These are phyloP conservation scores for Falco rusticolus DNA, from an alignment of 2,797 vertebrate genomes.

Conservation along the genomic window DNA sequence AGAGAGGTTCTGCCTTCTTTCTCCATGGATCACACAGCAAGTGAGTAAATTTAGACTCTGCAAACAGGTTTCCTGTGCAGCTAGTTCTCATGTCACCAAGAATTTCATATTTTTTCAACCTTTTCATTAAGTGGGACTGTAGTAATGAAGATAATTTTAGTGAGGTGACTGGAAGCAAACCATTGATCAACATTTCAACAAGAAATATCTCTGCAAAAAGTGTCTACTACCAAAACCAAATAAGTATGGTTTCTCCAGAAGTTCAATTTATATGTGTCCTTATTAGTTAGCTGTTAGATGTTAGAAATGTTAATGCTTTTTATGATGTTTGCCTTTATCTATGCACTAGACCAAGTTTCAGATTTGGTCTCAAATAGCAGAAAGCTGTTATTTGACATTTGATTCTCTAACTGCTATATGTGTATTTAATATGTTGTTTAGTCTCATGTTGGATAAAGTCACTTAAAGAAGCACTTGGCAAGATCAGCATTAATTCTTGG, in stretches of 20 bases:
- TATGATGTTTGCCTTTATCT: conserved; percentile 63
- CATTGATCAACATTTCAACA: conserved; percentile 12
- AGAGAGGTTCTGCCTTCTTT: not conserved
- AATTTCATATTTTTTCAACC: not conserved
- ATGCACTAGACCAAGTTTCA: conserved; percentile 62
- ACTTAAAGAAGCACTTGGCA: conserved; percentile 78
- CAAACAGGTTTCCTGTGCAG: not conserved
- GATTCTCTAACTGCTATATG: conserved; percentile 67
- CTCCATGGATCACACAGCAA: not conserved
- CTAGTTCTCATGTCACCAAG: not conserved
- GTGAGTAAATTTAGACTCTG: not conserved
- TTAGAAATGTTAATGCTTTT: conserved; percentile 46
- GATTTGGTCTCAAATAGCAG: conserved; percentile 37
- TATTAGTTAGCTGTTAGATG: conserved; percentile 63
- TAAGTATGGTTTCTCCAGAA: conserved; percentile 31
- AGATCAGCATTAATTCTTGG: conserved; percentile 76
- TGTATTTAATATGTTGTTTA: conserved; percentile 80
- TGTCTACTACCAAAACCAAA: conserved; percentile 26
- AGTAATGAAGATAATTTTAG: conserved; percentile 34
- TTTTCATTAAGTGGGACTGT: not conserved
- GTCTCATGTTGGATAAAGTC: conserved; percentile 77
- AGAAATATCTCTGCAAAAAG: conserved; percentile 10
- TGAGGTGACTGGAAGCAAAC: not conserved
- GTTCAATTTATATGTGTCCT: conserved; percentile 32
- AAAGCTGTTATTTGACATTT: conserved; percentile 74